A percentile compares a stretch with the other conserved stretches of the same genome.
These are phyloP conservation scores for Stenodera caucasica DNA, from an alignment of 2,888 invertebrate species.

Conservation along the genomic window DNA sequence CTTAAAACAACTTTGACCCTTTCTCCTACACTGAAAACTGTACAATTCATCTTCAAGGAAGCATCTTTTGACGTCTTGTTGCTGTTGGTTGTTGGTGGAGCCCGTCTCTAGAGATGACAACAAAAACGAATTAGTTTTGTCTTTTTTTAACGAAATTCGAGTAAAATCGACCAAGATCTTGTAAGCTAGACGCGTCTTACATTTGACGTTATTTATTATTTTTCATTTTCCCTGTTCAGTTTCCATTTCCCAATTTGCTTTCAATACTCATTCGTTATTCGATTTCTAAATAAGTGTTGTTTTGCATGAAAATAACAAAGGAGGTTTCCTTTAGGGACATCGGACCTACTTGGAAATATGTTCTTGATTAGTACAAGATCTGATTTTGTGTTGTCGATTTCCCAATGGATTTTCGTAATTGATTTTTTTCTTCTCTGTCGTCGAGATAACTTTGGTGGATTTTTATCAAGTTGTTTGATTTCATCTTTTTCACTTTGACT, in stretches of 20 bases:
- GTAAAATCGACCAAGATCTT: conserved; percentile 23
- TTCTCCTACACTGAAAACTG: neutral
- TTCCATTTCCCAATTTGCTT: conserved; percentile 30
- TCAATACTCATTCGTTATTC: conserved; percentile 29
- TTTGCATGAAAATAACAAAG: neutral
- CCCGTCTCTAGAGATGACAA: conserved; percentile 34
- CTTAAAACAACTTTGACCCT: neutral
- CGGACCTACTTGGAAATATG: neutral
- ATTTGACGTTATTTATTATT: conserved; percentile 33
- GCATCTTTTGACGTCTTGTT: conserved; percentile 16
- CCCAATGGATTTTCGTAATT: neutral
- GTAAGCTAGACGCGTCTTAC: conserved; percentile 37
- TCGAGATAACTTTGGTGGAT: conserved; percentile 2
- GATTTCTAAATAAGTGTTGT: neutral
- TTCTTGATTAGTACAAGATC: neutral
- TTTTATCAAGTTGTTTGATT: conserved; percentile 20
- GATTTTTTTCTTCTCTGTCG: neutral
- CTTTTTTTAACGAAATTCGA: conserved; percentile 37
- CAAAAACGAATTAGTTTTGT: conserved; percentile 37
- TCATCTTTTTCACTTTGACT: conserved; percentile 28
- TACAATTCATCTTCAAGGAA: neutral
- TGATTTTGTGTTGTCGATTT: neutral
- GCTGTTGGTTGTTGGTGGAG: conserved; percentile 32
- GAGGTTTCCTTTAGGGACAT: neutral
- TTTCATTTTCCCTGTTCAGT: conserved; percentile 32